Evolutionary conservation across 2,113 vertebrate genomes (phyloP), one percentile per base, ranked within the genome.

Genomic region (Urocitellus parryii): DNA sequence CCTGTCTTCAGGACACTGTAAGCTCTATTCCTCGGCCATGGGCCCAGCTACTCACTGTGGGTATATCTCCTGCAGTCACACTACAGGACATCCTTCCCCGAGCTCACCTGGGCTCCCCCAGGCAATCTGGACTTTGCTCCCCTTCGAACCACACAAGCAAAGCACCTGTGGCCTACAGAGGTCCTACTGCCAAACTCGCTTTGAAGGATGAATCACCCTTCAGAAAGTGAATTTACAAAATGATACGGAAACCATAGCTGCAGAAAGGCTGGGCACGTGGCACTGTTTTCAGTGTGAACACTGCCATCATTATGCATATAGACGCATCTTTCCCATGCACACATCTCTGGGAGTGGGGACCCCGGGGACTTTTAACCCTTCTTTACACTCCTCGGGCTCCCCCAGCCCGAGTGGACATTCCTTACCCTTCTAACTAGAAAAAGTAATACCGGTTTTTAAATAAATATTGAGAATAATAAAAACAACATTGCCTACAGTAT

Each of bases 1-100:
- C 27, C 53, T 1, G 0, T 20, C 51, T 34, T n/a, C 42, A 10
- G 24, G 13, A 68, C 42, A 20, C 56, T 45, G 0, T 34, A 29
- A 4, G 22, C 17, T 1, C 39, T 0, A 2, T 63, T 48, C 22
- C 56, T 58, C 37, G 0, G 11, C 29, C 9, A 4, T 0, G 42
- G n/a, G 17, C 39, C 20, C 74, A 39, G 39, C 53, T 58, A 24
- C 17, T 48, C 0, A 3, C 32, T 25, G 8, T 32, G 53, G 45
- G 5, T 8, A 20, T 9, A 11, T 27, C 12, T 48, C 29, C 81
- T 84, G 34, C 22, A 39, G 20, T 8, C 42, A 7, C 61, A 63
- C 8, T 27, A 63, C 1, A 51, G 45, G 20, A 32, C 29, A 5
- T 11, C 85, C 80, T 53, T 45, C 58, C 39, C 16, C 2, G 0